These are phyloP conservation scores for Lindbergichthys nudifrons DNA, from an alignment of 2,797 vertebrate species.

Conservation along the genomic window DNA sequence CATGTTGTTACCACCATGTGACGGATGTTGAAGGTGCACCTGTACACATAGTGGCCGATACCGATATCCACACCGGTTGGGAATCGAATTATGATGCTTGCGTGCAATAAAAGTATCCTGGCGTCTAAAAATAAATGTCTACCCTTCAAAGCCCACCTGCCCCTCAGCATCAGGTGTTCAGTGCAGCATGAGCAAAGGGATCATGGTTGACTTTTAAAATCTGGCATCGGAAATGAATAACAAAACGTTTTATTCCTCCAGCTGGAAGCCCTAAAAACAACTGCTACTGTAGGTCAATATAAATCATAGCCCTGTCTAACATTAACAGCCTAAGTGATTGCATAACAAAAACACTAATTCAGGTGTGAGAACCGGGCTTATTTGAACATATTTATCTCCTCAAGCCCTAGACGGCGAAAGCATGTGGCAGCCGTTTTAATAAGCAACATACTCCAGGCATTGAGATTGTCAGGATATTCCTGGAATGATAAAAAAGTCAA, in stretches of 20 bases:
- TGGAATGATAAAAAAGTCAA: conserved; percentile 1
- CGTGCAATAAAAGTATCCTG: neutral
- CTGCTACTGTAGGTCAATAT: neutral
- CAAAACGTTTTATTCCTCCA: neutral
- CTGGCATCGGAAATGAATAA: neutral
- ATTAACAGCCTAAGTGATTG: neutral
- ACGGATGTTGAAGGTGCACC: neutral
- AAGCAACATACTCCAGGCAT: conserved; percentile 14
- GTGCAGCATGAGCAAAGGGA: neutral
- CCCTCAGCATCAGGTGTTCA: neutral
- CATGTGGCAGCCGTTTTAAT: conserved; percentile 29
- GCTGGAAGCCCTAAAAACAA: neutral
- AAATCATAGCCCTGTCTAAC: neutral
- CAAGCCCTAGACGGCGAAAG: neutral
- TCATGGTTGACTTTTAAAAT: neutral
- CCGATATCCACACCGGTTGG: too few species aligned
- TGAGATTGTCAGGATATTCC: neutral
- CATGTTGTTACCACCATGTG: neutral
- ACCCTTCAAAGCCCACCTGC: too few species aligned
- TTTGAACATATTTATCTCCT: neutral
- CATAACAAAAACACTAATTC: neutral
- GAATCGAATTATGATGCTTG: too few species aligned
- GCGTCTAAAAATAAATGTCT: too few species aligned
- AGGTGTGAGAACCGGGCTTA: neutral
- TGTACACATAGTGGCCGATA: neutral